A percentile compares a stretch with the other conserved stretches of the same genome.
These are phyloP conservation scores for Lasioglossum baleicum DNA, from an alignment of 1,140 invertebrate genomes.

Conservation along the genomic window DNA sequence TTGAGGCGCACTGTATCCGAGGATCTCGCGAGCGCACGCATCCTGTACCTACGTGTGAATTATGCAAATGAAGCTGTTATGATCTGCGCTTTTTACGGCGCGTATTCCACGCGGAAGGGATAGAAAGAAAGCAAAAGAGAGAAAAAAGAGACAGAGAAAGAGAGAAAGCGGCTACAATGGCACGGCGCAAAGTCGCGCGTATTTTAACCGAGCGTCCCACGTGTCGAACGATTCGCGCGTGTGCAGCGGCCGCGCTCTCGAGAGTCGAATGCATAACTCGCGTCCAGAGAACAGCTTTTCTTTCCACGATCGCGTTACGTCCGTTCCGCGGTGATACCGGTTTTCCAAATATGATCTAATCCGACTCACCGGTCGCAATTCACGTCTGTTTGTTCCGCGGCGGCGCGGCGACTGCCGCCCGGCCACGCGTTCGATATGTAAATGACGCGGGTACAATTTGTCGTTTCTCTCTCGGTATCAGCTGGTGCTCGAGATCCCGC, in stretches of 20 bases:
- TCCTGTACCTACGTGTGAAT: slow-evolving; percentile 59
- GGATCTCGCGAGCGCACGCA: slow-evolving; percentile 29
- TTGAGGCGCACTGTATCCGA: not conserved
- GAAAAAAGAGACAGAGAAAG: not conserved
- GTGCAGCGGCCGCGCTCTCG: not conserved
- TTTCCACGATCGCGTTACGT: slow-evolving; percentile 16
- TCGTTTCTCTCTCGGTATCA: slow-evolving; percentile 8
- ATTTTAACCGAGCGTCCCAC: slow-evolving; percentile 55
- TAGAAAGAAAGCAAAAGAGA: slow-evolving; percentile 7
- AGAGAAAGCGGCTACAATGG: slow-evolving; percentile 35
- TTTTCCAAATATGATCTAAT: slow-evolving; percentile 60
- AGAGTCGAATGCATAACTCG: slow-evolving; percentile 15
- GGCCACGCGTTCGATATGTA: slow-evolving; percentile 36
- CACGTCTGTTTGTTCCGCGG: slow-evolving; percentile 17
- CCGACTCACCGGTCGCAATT: slow-evolving; percentile 29
- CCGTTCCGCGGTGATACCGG: slow-evolving; percentile 19
- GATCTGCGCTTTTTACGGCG: slow-evolving; percentile 41
- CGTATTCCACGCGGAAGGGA: not conserved
- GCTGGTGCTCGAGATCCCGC: not conserved
- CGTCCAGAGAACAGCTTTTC: not conserved
- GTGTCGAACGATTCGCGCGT: slow-evolving; percentile 47
- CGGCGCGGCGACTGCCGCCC: not conserved
- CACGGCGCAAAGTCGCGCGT: slow-evolving; percentile 42
- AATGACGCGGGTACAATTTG: slow-evolving; percentile 47
- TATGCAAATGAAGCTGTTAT: slow-evolving; percentile 49